Base-by-base conservation (phyloP, 1,140 invertebrate genomes). In the Cyclina sinensis region DNA sequence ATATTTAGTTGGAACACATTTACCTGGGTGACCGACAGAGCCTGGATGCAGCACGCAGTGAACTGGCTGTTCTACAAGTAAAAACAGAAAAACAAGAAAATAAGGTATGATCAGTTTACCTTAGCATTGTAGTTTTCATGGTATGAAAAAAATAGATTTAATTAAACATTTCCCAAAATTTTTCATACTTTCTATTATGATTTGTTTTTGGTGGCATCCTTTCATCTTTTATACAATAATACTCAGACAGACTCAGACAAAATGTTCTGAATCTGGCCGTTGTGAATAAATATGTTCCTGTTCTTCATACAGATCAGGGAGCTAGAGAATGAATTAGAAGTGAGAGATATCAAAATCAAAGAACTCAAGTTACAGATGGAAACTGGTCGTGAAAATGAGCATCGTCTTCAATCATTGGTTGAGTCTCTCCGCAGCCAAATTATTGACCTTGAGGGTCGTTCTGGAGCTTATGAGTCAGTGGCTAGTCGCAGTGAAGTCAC, bases 311-410 rank as follows among this genome's bases (percentile, higher is more conserved):
- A 95, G 94, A 79, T 94, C 16, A 73, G 91, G 68, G 94, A 94
- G 21, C 62, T 89, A 37, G 92, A 95, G 83, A 86, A 79, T 54
- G 91, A 95, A 82, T 16, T 95, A 80, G 93, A 95, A 83, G 81
- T 90, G n/a, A 94, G 92, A 91, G 94, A 95, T 51, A 91, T 94
- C 39, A 94, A 92, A 89, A 92, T 95, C 12, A 93, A 91, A 35
- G 95, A 95, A 78, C 65, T 94, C 14, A 89, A 94, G 54, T 86
- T 89, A 35, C 82, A 94, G 39, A 78, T 94, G 65, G 94, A 95
- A 30, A 92, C 92, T 24, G 90, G 89, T 32, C 89, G 92, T 78
- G 94, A 94, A 59, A 94, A 92, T 81, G 95, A 95, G 68, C 39
- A 68, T 0, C 92, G 92, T 32, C 90, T 94, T 2, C 86, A 91